Conservation (phyloP, 2,113 vertebrate genomes). For the Hemichromis elongatus region DNA sequence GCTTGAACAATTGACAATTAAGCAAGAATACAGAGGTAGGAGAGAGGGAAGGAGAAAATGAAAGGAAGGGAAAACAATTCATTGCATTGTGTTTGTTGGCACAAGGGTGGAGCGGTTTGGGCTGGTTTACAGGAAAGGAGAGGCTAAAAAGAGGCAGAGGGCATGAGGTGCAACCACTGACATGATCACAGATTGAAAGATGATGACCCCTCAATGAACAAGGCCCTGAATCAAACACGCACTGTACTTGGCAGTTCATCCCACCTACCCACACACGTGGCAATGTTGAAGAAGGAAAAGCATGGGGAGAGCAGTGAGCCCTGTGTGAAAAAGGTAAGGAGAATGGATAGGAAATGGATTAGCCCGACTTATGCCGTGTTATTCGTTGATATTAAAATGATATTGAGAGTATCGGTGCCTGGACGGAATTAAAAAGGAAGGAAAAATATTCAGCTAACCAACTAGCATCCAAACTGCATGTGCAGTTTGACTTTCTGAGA, state of each 20-base stretch:
- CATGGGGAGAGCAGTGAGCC: not conserved
- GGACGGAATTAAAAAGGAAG: not conserved
- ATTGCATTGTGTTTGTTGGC: constrained; percentile 40
- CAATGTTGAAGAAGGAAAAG: constrained; percentile 57
- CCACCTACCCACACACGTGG: not conserved
- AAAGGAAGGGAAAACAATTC: constrained; percentile 42
- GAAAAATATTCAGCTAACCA: not conserved
- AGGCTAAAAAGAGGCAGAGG: constrained; percentile 10
- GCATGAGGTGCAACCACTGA: not conserved
- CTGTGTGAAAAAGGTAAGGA: constrained; percentile 45
- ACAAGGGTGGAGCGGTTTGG: constrained; percentile 35
- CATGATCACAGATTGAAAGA: not conserved
- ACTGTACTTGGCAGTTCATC: not conserved
- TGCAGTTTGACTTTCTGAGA: not conserved
- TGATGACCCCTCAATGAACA: not conserved
- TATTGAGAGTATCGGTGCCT: not conserved
- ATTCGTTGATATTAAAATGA: not conserved
- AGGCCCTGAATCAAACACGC: not conserved
- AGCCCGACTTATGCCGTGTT: not conserved
- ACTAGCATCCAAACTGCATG: not conserved
- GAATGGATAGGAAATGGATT: not conserved
- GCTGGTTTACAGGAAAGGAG: constrained; percentile 26
- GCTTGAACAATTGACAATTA: constrained; percentile 48
- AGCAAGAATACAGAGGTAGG: constrained; percentile 26
- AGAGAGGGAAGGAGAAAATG: not conserved